A percentile compares a stretch with the other conserved stretches of the same genome.
phyloP scores from a whole-genome alignment of 2,113 vertebrate species.

The Syngnathus typhle region DNA sequence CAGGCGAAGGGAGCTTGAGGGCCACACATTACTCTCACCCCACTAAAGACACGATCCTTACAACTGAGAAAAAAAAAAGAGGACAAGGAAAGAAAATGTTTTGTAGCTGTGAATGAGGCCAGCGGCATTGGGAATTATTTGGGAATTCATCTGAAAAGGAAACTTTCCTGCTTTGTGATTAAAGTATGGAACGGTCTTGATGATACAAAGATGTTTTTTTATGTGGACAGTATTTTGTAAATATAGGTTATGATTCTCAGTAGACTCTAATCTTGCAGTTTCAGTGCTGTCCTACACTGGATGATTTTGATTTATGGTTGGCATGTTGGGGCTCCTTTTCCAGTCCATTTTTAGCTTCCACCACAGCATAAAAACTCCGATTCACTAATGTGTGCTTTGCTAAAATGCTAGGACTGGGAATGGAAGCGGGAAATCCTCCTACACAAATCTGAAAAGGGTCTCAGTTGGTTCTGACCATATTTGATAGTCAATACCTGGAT shows the following conservation, averaged over 20 bases:
- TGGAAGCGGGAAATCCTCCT: not conserved
- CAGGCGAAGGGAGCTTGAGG: constrained; percentile 47
- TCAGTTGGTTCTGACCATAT: not conserved
- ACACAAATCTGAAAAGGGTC: not conserved
- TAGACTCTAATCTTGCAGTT: constrained; percentile 1
- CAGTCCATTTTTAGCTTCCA: not conserved
- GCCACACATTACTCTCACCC: constrained; percentile 58
- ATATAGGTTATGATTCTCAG: not conserved
- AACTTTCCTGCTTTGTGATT: not conserved
- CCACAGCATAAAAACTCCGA: not conserved
- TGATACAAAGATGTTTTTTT: not conserved
- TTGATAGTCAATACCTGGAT: not conserved
- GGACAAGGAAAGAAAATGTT: constrained; percentile 41
- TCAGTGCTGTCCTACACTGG: constrained; percentile 7
- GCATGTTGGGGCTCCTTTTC: constrained; percentile 12
- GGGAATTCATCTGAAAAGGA: constrained; percentile 2
- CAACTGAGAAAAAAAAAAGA: constrained; percentile 48
- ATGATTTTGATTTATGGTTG: constrained; percentile 32
- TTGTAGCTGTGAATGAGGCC: constrained; percentile 38
- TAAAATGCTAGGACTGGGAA: not conserved
- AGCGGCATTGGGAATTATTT: constrained; percentile 31
- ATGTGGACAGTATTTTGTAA: not conserved
- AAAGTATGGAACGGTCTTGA: not conserved
- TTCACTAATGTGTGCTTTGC: not conserved
- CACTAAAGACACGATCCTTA: constrained; percentile 51